Base-by-base conservation (phyloP, 1,140 invertebrate species). In the Trissolcus basalis region DNA sequence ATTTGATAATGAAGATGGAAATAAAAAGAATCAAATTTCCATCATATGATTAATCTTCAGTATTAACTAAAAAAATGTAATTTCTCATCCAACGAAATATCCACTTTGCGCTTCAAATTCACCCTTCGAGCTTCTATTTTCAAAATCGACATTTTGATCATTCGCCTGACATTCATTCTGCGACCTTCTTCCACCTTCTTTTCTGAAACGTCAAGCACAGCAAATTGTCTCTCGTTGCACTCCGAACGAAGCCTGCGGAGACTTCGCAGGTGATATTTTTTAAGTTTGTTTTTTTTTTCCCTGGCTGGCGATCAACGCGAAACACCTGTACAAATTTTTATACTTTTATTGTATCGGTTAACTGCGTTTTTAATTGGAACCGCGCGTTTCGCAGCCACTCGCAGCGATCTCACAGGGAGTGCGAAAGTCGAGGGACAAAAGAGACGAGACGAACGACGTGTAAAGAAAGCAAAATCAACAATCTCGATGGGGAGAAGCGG, bases 231-330 rank as follows among this genome's bases (percentile, higher is more conserved):
- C 80, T 84, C 81, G 82, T 82, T 81, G 81, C 73, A 83, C 75
- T 85, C 74, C 80, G 70, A 72, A 3, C 69, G 70, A 77, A 76
- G 74, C 80, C 81, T 78, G 80, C 80, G 83, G 83, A 85, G 79
- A 85, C 61, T 83, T 85, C 83, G 80, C 79, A 79, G 81, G 81
- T 76, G 76, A 80, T 85, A 83, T 82, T 82, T 80, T 82, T 82
- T 81, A 85, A 81, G 81, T 82, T 82, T 27, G 2, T 27, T 27
- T 6, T 27, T 27, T 19, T 19, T n/a, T 41, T 54, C 32, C 50
- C 14, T 27, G 19, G 19, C 19, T 27, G 19, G 19, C 19, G 19
- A 27, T 27, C 2, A 27, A 27, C n/a, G 47, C 51, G 16, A 10
- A 7, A 35, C 11, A 41, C 36, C 32, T 27, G 13, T 45, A 53